These are phyloP conservation scores for Oikopleura vanhoeffeni DNA, from an alignment of 23 tunicate species.

Conservation along the genomic window DNA sequence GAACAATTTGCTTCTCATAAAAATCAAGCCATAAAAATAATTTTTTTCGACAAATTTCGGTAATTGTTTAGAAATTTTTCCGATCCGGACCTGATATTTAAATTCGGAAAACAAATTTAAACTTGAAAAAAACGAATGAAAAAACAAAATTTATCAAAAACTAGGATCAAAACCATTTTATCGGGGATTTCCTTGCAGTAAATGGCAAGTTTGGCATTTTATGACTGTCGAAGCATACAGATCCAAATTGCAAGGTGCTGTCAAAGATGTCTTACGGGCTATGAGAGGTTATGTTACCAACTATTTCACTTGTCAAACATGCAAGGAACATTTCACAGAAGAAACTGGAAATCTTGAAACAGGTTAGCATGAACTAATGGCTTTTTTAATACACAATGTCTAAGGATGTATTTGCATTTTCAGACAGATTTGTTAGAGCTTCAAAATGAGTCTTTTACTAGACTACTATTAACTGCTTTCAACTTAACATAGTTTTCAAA, in stretches of 20 bases:
- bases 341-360: slow-evolving; percentile 16
- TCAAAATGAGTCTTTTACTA: no score
- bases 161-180: slow-evolving; percentile 4
- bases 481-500: no score
- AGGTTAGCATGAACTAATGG: background rate
- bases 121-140: no score
- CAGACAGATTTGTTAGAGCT: no score
- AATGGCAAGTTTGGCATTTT: slow-evolving; percentile 23
- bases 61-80: no score
- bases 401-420: background rate
- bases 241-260: slow-evolving; percentile 19
- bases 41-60: no score
- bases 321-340: slow-evolving; percentile 19
- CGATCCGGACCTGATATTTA: no score
- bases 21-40: no score
- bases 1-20: no score
- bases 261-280: background rate
- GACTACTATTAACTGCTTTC: no score
- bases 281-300: slow-evolving; percentile 22
- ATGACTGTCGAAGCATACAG: slow-evolving; percentile 18
- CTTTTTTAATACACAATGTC: background rate
- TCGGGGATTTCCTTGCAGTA: slow-evolving; percentile 21
- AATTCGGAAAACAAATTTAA: no score
- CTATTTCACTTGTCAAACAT: slow-evolving; percentile 19
- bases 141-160: no score